Percentiles rank a stretch among this genome's conserved stretches.
These are phyloP conservation scores for Hydra vulgaris DNA, from an alignment of 30 jellyfish, hydroid and myxozoan genomes.

Conservation along the genomic window DNA sequence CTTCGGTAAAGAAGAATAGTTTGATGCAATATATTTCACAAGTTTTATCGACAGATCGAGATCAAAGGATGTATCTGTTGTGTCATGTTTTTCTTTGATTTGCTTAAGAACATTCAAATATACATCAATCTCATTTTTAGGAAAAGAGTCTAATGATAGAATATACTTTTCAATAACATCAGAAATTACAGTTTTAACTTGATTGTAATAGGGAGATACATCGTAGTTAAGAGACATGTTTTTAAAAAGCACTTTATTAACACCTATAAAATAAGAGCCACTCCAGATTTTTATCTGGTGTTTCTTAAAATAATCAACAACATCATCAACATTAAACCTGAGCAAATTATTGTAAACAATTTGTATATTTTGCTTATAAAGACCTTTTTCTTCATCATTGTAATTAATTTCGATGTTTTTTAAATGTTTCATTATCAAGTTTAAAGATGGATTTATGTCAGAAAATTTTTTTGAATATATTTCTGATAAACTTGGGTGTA, in stretches of 20 bases:
- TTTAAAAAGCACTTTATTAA: background rate
- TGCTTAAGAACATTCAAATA: slow-evolving; percentile 19
- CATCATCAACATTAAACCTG: background rate
- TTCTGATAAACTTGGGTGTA: background rate
- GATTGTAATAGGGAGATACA: slow-evolving; percentile 12
- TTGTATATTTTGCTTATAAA: background rate
- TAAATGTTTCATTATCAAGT: background rate
- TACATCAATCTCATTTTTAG: background rate
- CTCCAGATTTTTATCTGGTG: slow-evolving; percentile 4
- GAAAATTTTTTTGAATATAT: background rate
- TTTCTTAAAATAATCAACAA: background rate
- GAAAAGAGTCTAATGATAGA: background rate
- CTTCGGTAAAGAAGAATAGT: background rate
- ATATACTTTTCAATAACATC: background rate
- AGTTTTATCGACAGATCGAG: slow-evolving; percentile 12
- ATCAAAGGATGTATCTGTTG: background rate
- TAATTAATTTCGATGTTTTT: background rate
- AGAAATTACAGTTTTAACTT: background rate
- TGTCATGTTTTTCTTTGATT: slow-evolving; percentile 26
- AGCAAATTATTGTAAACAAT: background rate
- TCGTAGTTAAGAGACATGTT: background rate
- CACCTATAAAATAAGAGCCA: background rate
- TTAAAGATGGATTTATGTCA: background rate
- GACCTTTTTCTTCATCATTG: slow-evolving; percentile 12
- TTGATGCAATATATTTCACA: slow-evolving; percentile 6